Evolutionary conservation across 2,797 vertebrate species (phyloP), one percentile per base, ranked within the genome.

Genomic region (Sebastes steindachneri): DNA sequence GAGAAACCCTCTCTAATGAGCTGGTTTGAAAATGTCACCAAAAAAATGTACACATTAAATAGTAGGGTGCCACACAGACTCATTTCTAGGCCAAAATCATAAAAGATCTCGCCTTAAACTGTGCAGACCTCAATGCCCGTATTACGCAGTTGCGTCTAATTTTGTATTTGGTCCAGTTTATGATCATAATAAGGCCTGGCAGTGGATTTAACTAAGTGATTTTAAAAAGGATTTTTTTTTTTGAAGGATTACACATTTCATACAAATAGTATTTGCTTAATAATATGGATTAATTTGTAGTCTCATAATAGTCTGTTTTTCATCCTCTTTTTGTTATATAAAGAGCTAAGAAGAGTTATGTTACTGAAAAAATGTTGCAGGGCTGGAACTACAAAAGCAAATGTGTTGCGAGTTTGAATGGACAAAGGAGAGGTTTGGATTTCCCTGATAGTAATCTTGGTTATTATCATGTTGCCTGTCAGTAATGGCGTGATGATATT

Each of bases 21-120:
- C 77, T 67, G 55, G 72, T 84, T 88, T 88, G 26, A 84, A 89
- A 87, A 77, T 72, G 68, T 81, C 65, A 55, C 62, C 62, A 63
- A 53, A 33, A 63, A 58, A 21, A 35, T 15, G 25, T 45, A 75
- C 48, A 45, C 41, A 66, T 86, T 75, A 80, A 85, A 83, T 84
- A 75, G 70, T 28, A 83, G 51, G 77, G 83, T 90, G 87, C 90
- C 88, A 84, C 68, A 77, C 14, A 85, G 81, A 82, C 77, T 74
- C 45, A 29, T 68, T 77, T 83, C 81, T 83, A 71, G 41, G 86
- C 91, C 90, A 88, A 89, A 85, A 86, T 84, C 78, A 89, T 86
- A 86, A 84, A 90, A 88, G 0, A 63, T 86, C 48, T 83, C 77
- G 45, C 79, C 23, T 84, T 59, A 63, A 84, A 35, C 76, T 82